Percentiles rank a stretch among this genome's conserved stretches.
These are phyloP conservation scores for Drymodes brunneopygia DNA, from an alignment of 2,113 vertebrate genomes.

Conservation along the genomic window DNA sequence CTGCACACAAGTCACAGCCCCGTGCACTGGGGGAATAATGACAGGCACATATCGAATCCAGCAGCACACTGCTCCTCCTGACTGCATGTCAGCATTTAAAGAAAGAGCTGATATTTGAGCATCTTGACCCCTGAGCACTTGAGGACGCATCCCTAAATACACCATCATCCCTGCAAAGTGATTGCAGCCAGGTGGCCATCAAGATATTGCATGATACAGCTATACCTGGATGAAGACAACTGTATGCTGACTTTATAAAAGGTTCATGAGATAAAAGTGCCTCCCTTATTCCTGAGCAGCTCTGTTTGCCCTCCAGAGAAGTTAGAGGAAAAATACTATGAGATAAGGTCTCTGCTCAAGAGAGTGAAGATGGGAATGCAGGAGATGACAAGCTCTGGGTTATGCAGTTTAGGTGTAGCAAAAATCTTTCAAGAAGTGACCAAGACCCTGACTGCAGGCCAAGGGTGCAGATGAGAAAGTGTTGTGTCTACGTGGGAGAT, in stretches of 20 bases:
- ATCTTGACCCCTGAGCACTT: neutral
- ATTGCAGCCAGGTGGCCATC: neutral
- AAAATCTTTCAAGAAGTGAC: neutral
- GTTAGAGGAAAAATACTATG: neutral
- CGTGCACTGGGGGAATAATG: rapidly evolving
- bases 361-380: neutral
- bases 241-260: neutral
- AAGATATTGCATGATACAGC: slow-evolving; percentile 8
- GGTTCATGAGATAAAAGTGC: neutral
- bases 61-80: neutral
- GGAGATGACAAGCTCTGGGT: neutral
- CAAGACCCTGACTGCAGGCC: rapidly evolving
- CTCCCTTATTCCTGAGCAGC: neutral
- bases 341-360: neutral
- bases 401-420: neutral
- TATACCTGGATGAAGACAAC: neutral
- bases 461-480: neutral
- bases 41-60: neutral
- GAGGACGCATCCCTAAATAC: neutral
- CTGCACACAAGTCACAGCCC: neutral
- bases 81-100: neutral
- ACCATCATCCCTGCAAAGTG: neutral
- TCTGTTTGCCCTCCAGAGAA: neutral
- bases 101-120: slow-evolving; percentile 16
- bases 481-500: rapidly evolving